These are phyloP conservation scores for Emydocephalus ijimae DNA, from an alignment of 2,113 vertebrate species.

Conservation along the genomic window DNA sequence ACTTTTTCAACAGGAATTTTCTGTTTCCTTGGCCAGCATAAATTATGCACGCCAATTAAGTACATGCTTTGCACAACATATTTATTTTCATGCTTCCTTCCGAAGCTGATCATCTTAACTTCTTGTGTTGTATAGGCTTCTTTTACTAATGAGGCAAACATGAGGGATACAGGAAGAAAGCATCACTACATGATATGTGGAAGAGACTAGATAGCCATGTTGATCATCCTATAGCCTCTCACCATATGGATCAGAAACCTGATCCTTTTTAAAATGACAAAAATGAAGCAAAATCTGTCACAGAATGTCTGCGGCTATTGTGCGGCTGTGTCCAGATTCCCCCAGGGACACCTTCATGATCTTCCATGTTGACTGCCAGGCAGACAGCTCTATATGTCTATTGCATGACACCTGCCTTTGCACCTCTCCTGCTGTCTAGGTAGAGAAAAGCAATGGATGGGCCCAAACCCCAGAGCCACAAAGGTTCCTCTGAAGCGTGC, in stretches of 20 bases:
- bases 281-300: background rate
- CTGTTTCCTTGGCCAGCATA: background rate
- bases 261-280: background rate
- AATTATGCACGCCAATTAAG: slow-evolving; percentile 10
- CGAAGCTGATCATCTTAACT: background rate
- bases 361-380: slow-evolving; percentile 15
- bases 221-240: background rate
- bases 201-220: too few species aligned
- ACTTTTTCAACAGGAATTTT: background rate
- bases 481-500: background rate
- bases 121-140: background rate
- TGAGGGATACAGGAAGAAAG: background rate
- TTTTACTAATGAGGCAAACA: background rate
- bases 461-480: background rate
- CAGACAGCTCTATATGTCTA: background rate
- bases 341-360: background rate
- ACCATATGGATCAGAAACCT: background rate
- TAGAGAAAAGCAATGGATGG: slow-evolving; percentile 7
- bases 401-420: background rate
- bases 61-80: background rate
- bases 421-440: background rate
- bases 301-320: background rate
- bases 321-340: background rate
- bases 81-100: background rate
- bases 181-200: background rate